Base-by-base conservation (phyloP, 1,140 invertebrate species). In the Apis florea region DNA sequence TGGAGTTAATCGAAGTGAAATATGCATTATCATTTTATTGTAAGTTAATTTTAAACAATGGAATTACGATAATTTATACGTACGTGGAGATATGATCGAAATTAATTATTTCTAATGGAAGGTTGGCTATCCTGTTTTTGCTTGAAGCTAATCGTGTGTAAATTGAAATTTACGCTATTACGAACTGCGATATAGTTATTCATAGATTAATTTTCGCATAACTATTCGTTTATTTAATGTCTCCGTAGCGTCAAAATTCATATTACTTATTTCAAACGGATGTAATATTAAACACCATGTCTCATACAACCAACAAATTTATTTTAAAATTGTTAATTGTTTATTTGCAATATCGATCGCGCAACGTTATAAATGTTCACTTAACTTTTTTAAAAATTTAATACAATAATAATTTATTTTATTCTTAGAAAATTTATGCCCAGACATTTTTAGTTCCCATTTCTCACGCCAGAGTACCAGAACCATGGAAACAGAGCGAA, bases 101-200 rank as follows among this genome's bases (percentile, higher is more conserved):
- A 61, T 75, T 51, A 21, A 75, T 75, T 53, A 21, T 47, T 31
- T 64, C 17, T 64, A 64, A 75, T 64, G 24, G 19, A 64, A 53
- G n/a, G 40, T 49, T 26, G 70, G 19, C 31, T 47, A 40, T 2
- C 5, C 26, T 40, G 5, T 58, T 72, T 58, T 47, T 31, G 51
- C 51, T 21, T 13, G 19, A 21, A 31, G 17, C 21, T 71, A 71
- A 71, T 56, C 51, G 26, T 11, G 24, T 31, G 69, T 71, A 54
- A 71, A 71, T 24, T 21, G 51, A 31, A 54, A 71, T 40, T 54
- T 54, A 54, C 40, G 31, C 70, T 8, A 58, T n/a, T 56, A 40
- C 2, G 9, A 17, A 17, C 19, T 13, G 26, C 8, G 8, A 31
- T 21, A 56, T 13, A 21, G 19, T 58, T 54, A 17, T 21, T 24